Percentiles rank a stretch among this genome's conserved stretches.
These are phyloP conservation scores for Toxonevra muliebris DNA, from an alignment of 2,888 invertebrate species.

Conservation along the genomic window DNA sequence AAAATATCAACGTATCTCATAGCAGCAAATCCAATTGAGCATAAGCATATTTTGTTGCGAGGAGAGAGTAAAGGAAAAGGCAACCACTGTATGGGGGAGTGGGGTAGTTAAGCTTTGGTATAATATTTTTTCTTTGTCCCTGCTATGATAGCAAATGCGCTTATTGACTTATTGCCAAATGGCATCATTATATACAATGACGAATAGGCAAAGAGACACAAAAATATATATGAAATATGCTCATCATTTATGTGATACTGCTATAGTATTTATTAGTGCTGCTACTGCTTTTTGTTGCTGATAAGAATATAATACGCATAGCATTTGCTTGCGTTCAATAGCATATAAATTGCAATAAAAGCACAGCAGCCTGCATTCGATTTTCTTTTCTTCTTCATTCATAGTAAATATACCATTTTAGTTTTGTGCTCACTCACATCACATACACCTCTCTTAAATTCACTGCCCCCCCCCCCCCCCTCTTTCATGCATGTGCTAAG, in stretches of 20 bases:
- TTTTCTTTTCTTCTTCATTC: too few relatives aligned
- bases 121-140: conserved; percentile 7
- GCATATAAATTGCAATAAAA: too few relatives aligned
- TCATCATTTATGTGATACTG: background rate
- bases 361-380: too few relatives aligned
- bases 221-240: background rate
- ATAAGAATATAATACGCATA: background rate
- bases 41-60: conserved; percentile 18
- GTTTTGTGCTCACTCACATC: too few relatives aligned
- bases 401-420: too few relatives aligned
- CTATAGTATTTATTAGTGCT: too few relatives aligned
- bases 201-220: background rate
- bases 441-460: too few relatives aligned
- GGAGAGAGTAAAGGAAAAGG: too few relatives aligned
- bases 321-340: background rate
- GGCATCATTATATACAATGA: conserved; percentile 38
- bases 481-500: too few relatives aligned
- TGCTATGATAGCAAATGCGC: conserved; percentile 35
- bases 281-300: background rate
- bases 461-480: too few relatives aligned
- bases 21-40: conserved; percentile 33
- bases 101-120: too few relatives aligned
- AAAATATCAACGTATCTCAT: conserved; percentile 18
- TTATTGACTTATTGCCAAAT: conserved; percentile 45
- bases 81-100: too few relatives aligned